Percentiles rank a stretch among this genome's conserved stretches.
Conservation (phyloP, 2,888 invertebrate species). For the Luperina testacea region DNA sequence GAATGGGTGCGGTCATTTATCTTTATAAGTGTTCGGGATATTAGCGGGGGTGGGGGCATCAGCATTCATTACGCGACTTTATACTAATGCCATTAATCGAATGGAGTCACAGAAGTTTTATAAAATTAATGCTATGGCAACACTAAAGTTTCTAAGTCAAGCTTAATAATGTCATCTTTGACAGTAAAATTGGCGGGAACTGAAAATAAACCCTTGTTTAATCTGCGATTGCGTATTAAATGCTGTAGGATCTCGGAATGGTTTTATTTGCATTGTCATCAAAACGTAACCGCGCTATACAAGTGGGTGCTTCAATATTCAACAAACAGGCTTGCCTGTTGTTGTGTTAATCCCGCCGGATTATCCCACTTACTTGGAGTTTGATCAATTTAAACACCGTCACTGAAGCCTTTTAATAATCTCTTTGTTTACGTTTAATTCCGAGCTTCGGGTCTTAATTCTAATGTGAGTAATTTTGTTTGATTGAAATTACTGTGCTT, state of each 20-base stretch:
- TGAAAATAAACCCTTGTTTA: constrained; percentile 26
- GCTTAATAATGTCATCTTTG: constrained; percentile 22
- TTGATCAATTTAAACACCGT: constrained; percentile 79
- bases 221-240: constrained; percentile 31
- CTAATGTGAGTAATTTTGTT: constrained; percentile 67
- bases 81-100: constrained; percentile 70
- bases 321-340: constrained; percentile 66
- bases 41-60: constrained; percentile 57
- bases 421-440: constrained; percentile 79
- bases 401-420: constrained; percentile 74
- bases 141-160: constrained; percentile 3
- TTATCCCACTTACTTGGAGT: constrained; percentile 77
- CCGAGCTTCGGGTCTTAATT: constrained; percentile 62
- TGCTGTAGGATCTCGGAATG: constrained; percentile 32
- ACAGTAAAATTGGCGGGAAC: constrained; percentile 25
- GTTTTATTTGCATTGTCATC: constrained; percentile 58
- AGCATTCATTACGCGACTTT: constrained; percentile 78
- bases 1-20: constrained; percentile 81
- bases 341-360: constrained; percentile 72
- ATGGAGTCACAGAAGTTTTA: constrained; percentile 36
- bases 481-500: constrained; percentile 64
- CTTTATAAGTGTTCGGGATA: constrained; percentile 83
- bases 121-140: constrained; percentile 33
- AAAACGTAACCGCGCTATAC: constrained; percentile 56
- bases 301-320: constrained; percentile 66